Evolutionary conservation across 2,797 vertebrate species (phyloP), one percentile per base, ranked within the genome.

Genomic region (Cuculus canorus): DNA sequence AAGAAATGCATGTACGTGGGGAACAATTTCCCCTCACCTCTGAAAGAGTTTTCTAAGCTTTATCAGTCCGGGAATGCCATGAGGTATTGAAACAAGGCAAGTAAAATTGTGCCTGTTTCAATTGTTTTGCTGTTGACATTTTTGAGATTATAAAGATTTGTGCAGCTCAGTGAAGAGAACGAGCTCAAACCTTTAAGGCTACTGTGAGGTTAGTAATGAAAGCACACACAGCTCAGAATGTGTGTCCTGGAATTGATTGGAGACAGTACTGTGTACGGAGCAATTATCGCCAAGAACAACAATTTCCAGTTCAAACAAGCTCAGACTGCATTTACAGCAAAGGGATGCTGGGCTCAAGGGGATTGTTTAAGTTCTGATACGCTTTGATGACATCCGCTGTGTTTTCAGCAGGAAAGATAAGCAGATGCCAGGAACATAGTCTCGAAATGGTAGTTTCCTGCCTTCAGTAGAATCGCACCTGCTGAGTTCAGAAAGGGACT

Each of bases 391-490:
- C 82, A 86, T 85, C 80, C 64, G 65, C 91, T 83, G 6, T 1
- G 0, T 93, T 96, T 95, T 75, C 82, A 96, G 85, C 91, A 95
- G 94, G 82, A 84, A 92, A 96, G 94, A 96, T 93, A 95, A 96
- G 93, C 90, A 96, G 95, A 86, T 2, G 35, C 70, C 92, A 72
- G 91, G 82, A 95, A 93, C 84, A 77, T 1, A 48, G 82, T 56
- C 39, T 54, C 79, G 78, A 87, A 94, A 90, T 48, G 61, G 73
- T 59, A 88, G 47, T 72, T 96, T 96, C 92, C 95, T 88, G 85
- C 72, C 90, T 86, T 82, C 73, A n/a, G 72, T 71, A 56, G 64
- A 70, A 28, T 15, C 79, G 73, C 91, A 95, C 97, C 96, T 96
- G 95, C 95, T 95, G 96, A 90, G 96, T 93, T 94, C 89, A 94